Evolutionary conservation across 1,140 invertebrate species (phyloP).

Genomic region (Dendroctonus valens): DNA sequence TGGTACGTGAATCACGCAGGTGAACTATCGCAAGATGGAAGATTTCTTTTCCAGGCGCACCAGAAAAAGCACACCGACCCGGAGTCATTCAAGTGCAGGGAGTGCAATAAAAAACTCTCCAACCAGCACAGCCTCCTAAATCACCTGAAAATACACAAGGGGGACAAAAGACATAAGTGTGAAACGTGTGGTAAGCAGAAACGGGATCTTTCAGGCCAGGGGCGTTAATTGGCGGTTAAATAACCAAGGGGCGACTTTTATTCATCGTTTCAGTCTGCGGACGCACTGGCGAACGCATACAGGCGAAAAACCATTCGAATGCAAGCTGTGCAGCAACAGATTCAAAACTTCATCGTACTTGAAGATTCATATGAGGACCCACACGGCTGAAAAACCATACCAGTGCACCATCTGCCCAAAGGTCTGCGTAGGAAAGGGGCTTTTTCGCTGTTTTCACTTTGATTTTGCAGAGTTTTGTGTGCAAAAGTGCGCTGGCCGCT

Average conservation of each 20-base stretch:
- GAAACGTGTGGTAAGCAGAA: slow-evolving; percentile 58
- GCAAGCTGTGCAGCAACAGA: slow-evolving; percentile 56
- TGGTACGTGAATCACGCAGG: not conserved
- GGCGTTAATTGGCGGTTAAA: not conserved
- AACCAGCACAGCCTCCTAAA: slow-evolving; percentile 50
- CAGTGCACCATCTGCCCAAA: slow-evolving; percentile 42
- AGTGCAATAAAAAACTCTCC: slow-evolving; percentile 47
- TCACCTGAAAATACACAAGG: slow-evolving; percentile 61
- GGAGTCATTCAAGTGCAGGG: slow-evolving; percentile 60
- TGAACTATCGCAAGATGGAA: not conserved
- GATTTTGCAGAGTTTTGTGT: slow-evolving; percentile 41
- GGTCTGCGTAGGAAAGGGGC: slow-evolving; percentile 8
- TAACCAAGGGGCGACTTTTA: slow-evolving; percentile 41
- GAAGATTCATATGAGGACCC: slow-evolving; percentile 79
- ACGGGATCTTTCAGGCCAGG: not conserved
- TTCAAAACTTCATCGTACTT: slow-evolving; percentile 72
- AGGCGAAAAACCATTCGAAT: slow-evolving; percentile 62
- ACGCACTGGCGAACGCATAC: slow-evolving; percentile 60
- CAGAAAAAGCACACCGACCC: slow-evolving; percentile 68
- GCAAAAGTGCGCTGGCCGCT: slow-evolving; percentile 40
- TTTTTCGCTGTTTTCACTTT: too few species aligned
- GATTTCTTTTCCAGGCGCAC: slow-evolving; percentile 55
- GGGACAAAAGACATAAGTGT: slow-evolving; percentile 69
- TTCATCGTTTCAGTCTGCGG: slow-evolving; percentile 42
- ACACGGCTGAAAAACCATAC: slow-evolving; percentile 52